Conservation (phyloP, 2,888 invertebrate species). For the Catocala fraxini region DNA sequence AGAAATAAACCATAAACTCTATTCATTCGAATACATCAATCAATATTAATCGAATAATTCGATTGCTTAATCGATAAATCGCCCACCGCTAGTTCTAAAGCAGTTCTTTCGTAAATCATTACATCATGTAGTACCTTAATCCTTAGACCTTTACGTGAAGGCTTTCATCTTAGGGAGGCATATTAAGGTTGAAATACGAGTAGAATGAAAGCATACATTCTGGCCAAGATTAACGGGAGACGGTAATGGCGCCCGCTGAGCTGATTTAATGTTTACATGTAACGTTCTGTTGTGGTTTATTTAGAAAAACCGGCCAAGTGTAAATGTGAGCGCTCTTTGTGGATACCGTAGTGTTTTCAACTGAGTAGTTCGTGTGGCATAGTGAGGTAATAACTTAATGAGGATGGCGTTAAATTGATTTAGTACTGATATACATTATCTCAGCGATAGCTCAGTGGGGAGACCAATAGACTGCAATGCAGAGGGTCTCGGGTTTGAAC, state of each 20-base stretch:
- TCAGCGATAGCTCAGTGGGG: no score
- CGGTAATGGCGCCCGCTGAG: constrained; percentile 46
- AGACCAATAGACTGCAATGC: no score
- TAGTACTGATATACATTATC: no score
- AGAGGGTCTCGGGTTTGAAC: no score
- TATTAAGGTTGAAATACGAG: constrained; percentile 19
- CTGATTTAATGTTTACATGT: constrained; percentile 47
- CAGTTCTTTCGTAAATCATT: constrained; percentile 7
- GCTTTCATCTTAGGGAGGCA: constrained; percentile 12
- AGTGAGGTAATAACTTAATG: no score
- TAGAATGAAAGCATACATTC: constrained; percentile 20
- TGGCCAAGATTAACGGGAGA: constrained; percentile 44
- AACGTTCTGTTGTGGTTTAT: constrained; percentile 31
- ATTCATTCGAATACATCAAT: no score
- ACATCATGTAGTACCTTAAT: constrained; percentile 2
- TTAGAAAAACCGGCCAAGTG: constrained; percentile 18
- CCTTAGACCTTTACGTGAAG: constrained; percentile 13
- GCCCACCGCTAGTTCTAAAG: not conserved
- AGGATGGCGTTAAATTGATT: no score
- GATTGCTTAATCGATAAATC: not conserved
- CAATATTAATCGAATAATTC: not conserved
- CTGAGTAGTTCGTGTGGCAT: not conserved
- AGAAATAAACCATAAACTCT: no score
- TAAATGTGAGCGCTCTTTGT: not conserved
- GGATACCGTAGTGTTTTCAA: not conserved